phyloP scores from a whole-genome alignment of 2,113 vertebrate species.

The Plestiodon gilberti region DNA sequence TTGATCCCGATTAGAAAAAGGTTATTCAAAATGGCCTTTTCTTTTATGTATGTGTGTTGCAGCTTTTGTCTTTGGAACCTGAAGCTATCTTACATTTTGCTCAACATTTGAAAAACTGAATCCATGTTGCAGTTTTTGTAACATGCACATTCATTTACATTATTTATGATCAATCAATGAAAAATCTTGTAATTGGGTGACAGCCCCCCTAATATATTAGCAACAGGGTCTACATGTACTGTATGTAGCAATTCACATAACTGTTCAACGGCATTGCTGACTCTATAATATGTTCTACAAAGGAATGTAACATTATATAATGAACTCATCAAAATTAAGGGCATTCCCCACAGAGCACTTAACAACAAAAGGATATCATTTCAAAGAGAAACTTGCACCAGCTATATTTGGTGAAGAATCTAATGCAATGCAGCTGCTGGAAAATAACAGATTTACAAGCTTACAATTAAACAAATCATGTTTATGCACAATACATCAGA shows the following conservation, averaged over 20 bases:
- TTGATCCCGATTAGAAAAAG: too few species aligned
- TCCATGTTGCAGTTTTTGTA: not conserved
- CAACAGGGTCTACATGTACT: conserved; percentile 12
- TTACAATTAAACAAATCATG: conserved; percentile 5
- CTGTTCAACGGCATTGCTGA: not conserved
- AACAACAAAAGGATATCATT: conserved; percentile 18
- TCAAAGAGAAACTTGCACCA: conserved; percentile 20
- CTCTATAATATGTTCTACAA: conserved; percentile 18
- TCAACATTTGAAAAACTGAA: not conserved
- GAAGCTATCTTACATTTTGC: not conserved
- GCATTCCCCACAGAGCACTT: conserved; percentile 14
- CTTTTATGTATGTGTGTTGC: not conserved
- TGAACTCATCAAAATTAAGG: conserved; percentile 18
- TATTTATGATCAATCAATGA: not conserved
- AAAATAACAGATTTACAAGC: conserved; percentile 3
- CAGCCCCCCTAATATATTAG: not conserved
- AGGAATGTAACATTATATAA: conserved; percentile 37
- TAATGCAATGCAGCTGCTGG: conserved; percentile 7
- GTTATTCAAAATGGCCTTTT: not conserved
- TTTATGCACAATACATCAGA: conserved; percentile 7
- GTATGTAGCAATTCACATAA: conserved; percentile 17
- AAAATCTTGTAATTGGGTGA: not conserved
- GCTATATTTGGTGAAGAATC: not conserved
- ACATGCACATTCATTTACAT: not conserved
- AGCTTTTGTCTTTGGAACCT: not conserved